Percentiles rank a stretch among this genome's conserved stretches.
Evolutionary conservation across 2,113 vertebrate species (phyloP).

Genomic region (Emydocephalus ijimae): DNA sequence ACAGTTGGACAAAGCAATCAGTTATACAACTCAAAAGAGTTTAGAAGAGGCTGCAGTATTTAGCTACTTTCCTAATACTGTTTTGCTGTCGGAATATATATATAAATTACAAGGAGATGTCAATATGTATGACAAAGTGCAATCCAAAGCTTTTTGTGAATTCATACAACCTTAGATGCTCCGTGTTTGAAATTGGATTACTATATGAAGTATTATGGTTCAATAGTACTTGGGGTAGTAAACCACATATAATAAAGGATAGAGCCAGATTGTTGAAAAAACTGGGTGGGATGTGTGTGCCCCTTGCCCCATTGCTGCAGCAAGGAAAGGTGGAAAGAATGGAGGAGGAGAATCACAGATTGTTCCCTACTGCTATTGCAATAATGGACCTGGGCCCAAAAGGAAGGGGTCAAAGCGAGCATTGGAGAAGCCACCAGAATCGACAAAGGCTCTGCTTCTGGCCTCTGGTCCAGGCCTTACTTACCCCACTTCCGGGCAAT

Average conservation of each 20-base stretch:
- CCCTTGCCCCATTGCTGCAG: background rate
- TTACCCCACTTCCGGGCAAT: background rate
- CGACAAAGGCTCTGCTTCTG: background rate
- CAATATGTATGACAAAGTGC: background rate
- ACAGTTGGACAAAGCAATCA: background rate
- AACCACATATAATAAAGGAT: background rate
- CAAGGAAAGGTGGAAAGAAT: background rate
- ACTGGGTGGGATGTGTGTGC: accelerated
- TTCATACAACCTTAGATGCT: background rate
- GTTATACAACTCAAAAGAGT: background rate
- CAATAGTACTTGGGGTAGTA: background rate
- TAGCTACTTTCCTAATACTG: background rate
- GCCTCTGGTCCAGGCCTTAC: background rate
- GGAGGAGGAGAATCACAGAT: background rate
- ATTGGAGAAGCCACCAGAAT: background rate
- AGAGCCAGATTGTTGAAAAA: background rate
- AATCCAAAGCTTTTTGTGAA: background rate
- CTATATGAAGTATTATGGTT: background rate
- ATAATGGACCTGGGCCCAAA: background rate
- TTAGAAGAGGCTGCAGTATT: background rate
- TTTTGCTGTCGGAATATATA: background rate
- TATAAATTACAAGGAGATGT: background rate
- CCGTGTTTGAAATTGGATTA: background rate
- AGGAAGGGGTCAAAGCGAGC: background rate
- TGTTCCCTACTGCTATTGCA: background rate